A percentile compares a stretch with the other conserved stretches of the same genome.
phyloP scores from a whole-genome alignment of 2,797 vertebrate species.

The Anolis apletophallus region DNA sequence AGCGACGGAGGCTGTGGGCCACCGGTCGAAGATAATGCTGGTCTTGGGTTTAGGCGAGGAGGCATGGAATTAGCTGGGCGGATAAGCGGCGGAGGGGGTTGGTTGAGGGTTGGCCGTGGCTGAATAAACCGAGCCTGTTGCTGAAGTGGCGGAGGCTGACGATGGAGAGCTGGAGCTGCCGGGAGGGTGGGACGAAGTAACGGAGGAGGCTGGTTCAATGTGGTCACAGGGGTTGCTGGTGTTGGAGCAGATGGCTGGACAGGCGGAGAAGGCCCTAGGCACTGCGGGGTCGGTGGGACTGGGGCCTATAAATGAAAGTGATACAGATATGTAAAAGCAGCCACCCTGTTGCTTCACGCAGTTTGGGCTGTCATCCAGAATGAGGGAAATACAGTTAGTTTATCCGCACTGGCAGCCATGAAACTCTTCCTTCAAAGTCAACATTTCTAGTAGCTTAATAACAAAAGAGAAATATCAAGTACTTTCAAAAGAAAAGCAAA shows the following conservation, averaged over 20 bases:
- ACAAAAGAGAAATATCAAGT: constrained; percentile 63
- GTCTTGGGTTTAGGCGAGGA: constrained; percentile 93
- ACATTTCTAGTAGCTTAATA: constrained; percentile 70
- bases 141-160: constrained; percentile 95
- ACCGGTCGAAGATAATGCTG: constrained; percentile 77
- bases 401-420: constrained; percentile 61
- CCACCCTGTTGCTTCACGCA: constrained; percentile 56
- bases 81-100: constrained; percentile 93
- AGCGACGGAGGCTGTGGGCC: constrained; percentile 85
- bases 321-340: constrained; percentile 69
- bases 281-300: constrained; percentile 82
- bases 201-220: constrained; percentile 94
- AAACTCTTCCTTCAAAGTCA: constrained; percentile 74
- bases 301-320: constrained; percentile 80
- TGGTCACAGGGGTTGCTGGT: constrained; percentile 79
- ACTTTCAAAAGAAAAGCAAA: not conserved
- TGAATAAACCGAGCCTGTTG: constrained; percentile 95
- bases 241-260: constrained; percentile 81
- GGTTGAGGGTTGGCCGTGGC: constrained; percentile 90
- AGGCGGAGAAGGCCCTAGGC: constrained; percentile 88
- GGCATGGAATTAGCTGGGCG: constrained; percentile 92
- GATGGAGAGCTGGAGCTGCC: constrained; percentile 92
- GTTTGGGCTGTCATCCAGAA: constrained; percentile 75
- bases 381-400: constrained; percentile 77
- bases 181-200: constrained; percentile 93